Percentiles rank a stretch among this genome's conserved stretches.
phyloP scores from a whole-genome alignment of 2,888 invertebrate species.

The Lasioglossum marginatum region DNA sequence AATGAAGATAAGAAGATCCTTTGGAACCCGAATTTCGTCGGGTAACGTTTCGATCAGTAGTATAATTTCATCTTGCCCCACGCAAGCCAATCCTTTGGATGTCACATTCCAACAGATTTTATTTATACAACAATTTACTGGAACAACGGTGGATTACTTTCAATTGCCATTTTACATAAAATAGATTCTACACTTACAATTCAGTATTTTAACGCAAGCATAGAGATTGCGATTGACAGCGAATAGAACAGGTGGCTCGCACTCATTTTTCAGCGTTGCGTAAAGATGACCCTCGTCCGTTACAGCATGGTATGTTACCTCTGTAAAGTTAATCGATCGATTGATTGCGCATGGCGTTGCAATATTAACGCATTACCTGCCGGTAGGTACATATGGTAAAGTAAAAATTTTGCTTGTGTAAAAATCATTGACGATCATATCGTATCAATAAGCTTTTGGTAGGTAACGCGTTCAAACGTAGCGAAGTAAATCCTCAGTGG shows the following conservation, averaged over 20 bases:
- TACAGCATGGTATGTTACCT: conserved; percentile 86
- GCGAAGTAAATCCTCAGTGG: no score
- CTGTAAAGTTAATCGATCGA: conserved; percentile 76
- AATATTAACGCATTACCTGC: neutral
- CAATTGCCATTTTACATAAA: neutral
- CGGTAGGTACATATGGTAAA: neutral
- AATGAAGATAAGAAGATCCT: conserved; percentile 91
- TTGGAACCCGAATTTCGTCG: conserved; percentile 87
- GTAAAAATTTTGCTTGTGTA: neutral
- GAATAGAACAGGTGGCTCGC: conserved; percentile 88
- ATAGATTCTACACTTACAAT: conserved; percentile 87
- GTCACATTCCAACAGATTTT: conserved; percentile 91
- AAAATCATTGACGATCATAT: no score
- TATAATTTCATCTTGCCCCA: conserved; percentile 93
- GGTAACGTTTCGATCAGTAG: conserved; percentile 89
- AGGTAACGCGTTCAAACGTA: neutral
- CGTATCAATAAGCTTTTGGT: neutral
- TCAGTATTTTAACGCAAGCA: conserved; percentile 90
- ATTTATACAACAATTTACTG: conserved; percentile 92
- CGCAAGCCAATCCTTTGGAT: conserved; percentile 91
- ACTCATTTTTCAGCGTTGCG: conserved; percentile 86
- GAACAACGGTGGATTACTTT: conserved; percentile 67
- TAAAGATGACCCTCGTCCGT: conserved; percentile 86
- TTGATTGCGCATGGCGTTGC: neutral
- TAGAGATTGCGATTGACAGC: conserved; percentile 91